Evolutionary conservation across 2,113 vertebrate species (phyloP).

Genomic region (Neofelis nebulosa): DNA sequence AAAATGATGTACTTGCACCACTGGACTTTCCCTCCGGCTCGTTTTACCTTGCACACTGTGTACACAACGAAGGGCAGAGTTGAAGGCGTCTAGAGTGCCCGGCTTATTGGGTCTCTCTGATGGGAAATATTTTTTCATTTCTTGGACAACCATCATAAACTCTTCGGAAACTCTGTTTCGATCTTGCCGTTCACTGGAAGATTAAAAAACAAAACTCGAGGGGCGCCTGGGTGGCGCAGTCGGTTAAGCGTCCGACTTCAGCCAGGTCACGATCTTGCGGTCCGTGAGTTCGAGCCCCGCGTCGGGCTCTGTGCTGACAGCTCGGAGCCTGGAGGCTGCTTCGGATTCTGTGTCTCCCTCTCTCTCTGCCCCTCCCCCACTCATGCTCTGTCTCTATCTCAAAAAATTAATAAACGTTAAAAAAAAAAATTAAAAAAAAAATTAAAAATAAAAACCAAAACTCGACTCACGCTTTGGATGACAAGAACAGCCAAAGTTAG

Average conservation of each 20-base stretch:
- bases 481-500: too few relatives aligned
- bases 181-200: constrained; percentile 74
- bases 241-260: too few relatives aligned
- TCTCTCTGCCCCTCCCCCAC: too few relatives aligned
- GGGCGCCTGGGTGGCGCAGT: too few relatives aligned
- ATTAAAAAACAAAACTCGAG: neutral
- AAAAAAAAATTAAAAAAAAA: too few relatives aligned
- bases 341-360: too few relatives aligned
- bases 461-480: neutral
- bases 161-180: constrained; percentile 85
- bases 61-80: constrained; percentile 92
- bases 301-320: too few relatives aligned
- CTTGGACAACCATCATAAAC: constrained; percentile 87
- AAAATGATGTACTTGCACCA: accelerated
- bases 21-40: accelerated
- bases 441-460: neutral
- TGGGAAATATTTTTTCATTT: constrained; percentile 92
- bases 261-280: too few relatives aligned
- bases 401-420: too few relatives aligned
- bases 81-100: constrained; percentile 90
- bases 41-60: constrained; percentile 90
- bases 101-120: constrained; percentile 88
- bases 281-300: too few relatives aligned
- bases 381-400: too few relatives aligned
- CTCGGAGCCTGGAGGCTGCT: too few relatives aligned